Conservation (phyloP, 2,888 invertebrate species). For the Cataglyphis rosenhaueri region DNA sequence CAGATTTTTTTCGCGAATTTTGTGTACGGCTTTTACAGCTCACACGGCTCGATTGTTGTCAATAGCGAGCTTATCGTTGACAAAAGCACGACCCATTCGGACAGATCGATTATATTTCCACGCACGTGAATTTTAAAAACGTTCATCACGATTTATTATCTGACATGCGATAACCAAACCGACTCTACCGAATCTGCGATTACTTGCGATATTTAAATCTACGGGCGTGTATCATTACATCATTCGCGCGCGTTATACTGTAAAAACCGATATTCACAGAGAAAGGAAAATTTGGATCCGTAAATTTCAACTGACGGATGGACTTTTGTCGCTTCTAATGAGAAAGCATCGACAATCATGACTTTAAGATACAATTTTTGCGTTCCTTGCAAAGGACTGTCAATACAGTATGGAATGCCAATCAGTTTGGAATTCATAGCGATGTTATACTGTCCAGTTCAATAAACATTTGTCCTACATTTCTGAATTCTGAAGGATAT, state of each 20-base stretch:
- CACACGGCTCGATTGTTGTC: constrained; percentile 52
- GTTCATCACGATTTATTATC: constrained; percentile 51
- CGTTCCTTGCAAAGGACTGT: not conserved
- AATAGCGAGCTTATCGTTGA: constrained; percentile 52
- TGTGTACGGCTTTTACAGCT: constrained; percentile 46
- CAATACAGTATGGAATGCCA: not conserved
- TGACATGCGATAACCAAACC: constrained; percentile 41
- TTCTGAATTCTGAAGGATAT: constrained; percentile 22
- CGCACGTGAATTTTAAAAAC: constrained; percentile 51
- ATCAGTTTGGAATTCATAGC: constrained; percentile 33
- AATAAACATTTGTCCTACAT: constrained; percentile 10
- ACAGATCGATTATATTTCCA: constrained; percentile 55
- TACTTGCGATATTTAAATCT: constrained; percentile 53
- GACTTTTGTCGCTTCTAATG: not conserved
- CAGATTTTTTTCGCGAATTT: constrained; percentile 33
- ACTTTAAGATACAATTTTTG: constrained; percentile 22
- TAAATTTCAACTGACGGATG: constrained; percentile 24
- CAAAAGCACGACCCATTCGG: constrained; percentile 49
- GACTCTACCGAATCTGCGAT: constrained; percentile 21
- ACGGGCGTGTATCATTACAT: constrained; percentile 38
- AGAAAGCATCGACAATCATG: constrained; percentile 8
- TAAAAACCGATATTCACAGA: constrained; percentile 31
- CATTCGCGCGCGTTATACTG: constrained; percentile 33
- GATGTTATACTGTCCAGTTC: not conserved
- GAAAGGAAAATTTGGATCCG: constrained; percentile 23